Conservation (phyloP, 2,888 invertebrate genomes). For the Capitulum mitella region DNA sequence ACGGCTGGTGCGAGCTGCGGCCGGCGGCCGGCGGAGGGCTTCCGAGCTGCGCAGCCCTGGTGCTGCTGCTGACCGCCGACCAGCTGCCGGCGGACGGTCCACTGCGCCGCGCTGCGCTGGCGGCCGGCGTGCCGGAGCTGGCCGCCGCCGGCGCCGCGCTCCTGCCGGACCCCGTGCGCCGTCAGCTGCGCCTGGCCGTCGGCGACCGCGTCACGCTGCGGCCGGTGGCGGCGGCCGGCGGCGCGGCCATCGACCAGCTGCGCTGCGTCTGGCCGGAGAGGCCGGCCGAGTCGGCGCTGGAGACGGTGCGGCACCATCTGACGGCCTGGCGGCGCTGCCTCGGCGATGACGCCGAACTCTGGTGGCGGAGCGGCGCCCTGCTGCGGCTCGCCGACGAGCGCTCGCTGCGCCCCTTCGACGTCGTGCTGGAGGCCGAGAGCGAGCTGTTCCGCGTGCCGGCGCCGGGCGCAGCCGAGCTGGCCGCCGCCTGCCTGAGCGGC, state of each 20-base stretch:
- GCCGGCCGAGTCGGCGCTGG: not conserved
- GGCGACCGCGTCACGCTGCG: not conserved
- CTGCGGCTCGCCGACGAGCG: not conserved
- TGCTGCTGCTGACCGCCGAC: not conserved
- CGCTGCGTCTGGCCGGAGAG: not conserved
- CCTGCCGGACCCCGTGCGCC: slow-evolving; percentile 1
- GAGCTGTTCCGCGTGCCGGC: slow-evolving; percentile 12
- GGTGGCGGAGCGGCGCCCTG: slow-evolving; percentile 5
- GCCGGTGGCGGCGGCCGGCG: not conserved
- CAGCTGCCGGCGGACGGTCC: not conserved
- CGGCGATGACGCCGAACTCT: not conserved
- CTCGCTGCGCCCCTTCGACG: slow-evolving; percentile 11
- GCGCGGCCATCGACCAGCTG: not conserved
- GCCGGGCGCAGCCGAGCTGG: not conserved
- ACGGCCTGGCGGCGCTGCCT: slow-evolving; percentile 9
- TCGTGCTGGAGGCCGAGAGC: not conserved
- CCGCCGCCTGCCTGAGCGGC: not conserved
- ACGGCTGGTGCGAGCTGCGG: slow-evolving; percentile 12
- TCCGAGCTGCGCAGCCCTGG: not conserved
- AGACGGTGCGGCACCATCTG: not conserved
- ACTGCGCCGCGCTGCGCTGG: not conserved
- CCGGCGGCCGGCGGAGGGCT: not conserved
- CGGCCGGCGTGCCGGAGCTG: not conserved
- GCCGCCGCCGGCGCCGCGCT: not conserved
- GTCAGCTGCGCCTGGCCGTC: slow-evolving; percentile 1